Conservation (phyloP, 1,140 invertebrate species). For the Brachionus asplanchnoidis region DNA sequence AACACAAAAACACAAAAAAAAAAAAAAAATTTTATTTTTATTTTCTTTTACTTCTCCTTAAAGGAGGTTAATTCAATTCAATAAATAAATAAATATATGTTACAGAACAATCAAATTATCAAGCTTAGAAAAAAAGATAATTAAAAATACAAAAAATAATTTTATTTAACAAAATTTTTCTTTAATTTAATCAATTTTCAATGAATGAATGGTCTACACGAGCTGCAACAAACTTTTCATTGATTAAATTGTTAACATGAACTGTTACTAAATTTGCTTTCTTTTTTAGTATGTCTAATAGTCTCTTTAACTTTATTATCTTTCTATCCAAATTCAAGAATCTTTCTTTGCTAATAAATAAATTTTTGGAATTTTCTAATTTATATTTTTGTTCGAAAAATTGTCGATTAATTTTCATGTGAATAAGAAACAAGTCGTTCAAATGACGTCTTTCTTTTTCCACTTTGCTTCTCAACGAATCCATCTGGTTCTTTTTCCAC, state of each 20-base stretch:
- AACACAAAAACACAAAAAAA: no score
- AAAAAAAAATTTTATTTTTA: no score
- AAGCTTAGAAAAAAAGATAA: no score
- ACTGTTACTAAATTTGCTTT: not conserved
- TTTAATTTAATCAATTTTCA: no score
- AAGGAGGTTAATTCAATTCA: no score
- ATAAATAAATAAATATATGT: no score
- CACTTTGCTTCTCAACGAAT: not conserved
- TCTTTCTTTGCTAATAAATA: constrained; percentile 18
- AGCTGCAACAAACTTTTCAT: no score
- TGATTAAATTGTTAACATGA: not conserved
- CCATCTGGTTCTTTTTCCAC: constrained; percentile 34
- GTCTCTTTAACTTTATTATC: not conserved
- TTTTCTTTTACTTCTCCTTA: no score
- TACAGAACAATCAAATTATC: no score
- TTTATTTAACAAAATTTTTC: no score
- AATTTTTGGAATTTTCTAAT: constrained; percentile 24
- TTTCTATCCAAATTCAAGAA: constrained; percentile 12
- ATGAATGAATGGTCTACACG: no score
- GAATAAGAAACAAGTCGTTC: not conserved
- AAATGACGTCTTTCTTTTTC: constrained; percentile 21
- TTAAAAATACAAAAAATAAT: no score
- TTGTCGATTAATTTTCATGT: not conserved
- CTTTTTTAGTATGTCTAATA: not conserved
- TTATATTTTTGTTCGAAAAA: not conserved